phyloP scores from a whole-genome alignment of 2,888 invertebrate genomes.

The Drosophila stalkeri region DNA sequence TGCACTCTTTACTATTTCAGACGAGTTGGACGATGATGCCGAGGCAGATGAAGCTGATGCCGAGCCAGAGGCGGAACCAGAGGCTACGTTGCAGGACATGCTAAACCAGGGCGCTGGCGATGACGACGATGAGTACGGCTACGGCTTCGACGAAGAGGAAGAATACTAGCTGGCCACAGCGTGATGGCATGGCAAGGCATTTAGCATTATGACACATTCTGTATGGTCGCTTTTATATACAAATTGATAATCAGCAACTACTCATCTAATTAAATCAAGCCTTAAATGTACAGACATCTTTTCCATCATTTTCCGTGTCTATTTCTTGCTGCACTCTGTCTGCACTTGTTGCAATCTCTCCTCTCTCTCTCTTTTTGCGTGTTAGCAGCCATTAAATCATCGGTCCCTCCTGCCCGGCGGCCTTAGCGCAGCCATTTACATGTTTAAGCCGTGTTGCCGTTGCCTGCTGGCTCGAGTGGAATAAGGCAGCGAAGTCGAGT shows the following conservation, averaged over 20 bases:
- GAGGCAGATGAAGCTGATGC: slow-evolving; percentile 69
- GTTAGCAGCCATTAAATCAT: slow-evolving; percentile 74
- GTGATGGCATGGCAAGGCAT: slow-evolving; percentile 13
- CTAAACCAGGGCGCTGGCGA: slow-evolving; percentile 87
- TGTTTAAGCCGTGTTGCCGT: slow-evolving; percentile 70
- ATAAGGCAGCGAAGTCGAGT: slow-evolving; percentile 1
- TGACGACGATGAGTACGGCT: slow-evolving; percentile 89
- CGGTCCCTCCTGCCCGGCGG: slow-evolving; percentile 34
- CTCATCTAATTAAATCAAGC: slow-evolving; percentile 61
- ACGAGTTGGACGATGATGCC: slow-evolving; percentile 78
- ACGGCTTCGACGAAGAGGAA: slow-evolving; percentile 90
- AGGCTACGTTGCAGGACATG: slow-evolving; percentile 87
- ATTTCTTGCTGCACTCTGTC: slow-evolving; percentile 19
- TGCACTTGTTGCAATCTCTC: slow-evolving; percentile 51
- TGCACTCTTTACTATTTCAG: slow-evolving; percentile 47
- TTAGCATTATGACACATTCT: slow-evolving; percentile 22
- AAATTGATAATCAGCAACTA: slow-evolving; percentile 35
- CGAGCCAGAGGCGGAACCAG: slow-evolving; percentile 83
- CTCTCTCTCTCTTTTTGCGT: slow-evolving; percentile 34
- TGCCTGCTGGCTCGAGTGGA: slow-evolving; percentile 33
- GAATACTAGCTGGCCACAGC: slow-evolving; percentile 83
- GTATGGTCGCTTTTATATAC: slow-evolving; percentile 18
- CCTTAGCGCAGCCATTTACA: slow-evolving; percentile 68
- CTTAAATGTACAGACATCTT: slow-evolving; percentile 17
- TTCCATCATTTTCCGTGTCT: not conserved